Base-by-base conservation (phyloP, 2,113 vertebrate genomes). In the Maccullochella peelii region DNA sequence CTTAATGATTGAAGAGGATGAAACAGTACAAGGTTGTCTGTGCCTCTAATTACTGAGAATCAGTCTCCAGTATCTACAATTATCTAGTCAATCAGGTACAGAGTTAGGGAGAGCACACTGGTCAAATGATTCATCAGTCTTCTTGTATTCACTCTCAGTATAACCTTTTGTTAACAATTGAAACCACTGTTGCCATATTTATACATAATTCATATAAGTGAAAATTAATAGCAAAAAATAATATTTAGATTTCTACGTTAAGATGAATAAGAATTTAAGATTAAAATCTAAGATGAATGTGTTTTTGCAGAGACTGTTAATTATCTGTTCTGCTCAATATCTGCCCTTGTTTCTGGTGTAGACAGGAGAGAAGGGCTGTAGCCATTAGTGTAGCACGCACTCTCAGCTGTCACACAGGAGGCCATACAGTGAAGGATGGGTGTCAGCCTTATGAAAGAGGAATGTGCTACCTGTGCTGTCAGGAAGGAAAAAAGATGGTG, bases 361-460 rank as follows among this genome's bases (percentile, higher is more conserved):
- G 40, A 79, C 21, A 44, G 71, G 50, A 67, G 15, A 50, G 58
- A 79, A 11, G 20, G 44, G 10, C 68, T 67, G 67, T 10, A 18
- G 68, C 65, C 79, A 72, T 73, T 70, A 71, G 79, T 33, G 49
- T 62, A 54, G 11, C 2, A 5, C 3, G 14, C n/a, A n/a, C 44
- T 83, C 75, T 77, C 73, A 50, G 52, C 0, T 86, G 82, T 57
- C 12, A 74, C 54, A 52, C 71, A 82, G 73, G 58, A 86, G 68
- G 81, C 69, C 65, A 4, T 30, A 42, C 20, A 65, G 66, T 76
- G 85, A 78, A 21, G 80, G 87, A 88, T 76, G 59, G 78, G 63
- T 90, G 84, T 87, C 88, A 68, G 50, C 65, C 49, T 85, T 80
- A 86, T 76, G 58, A 85, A 84, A 86, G 87, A 88, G 83, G 63